These are phyloP conservation scores for Plectus sambesii DNA, from an alignment of 1,140 invertebrate genomes.

Conservation along the genomic window DNA sequence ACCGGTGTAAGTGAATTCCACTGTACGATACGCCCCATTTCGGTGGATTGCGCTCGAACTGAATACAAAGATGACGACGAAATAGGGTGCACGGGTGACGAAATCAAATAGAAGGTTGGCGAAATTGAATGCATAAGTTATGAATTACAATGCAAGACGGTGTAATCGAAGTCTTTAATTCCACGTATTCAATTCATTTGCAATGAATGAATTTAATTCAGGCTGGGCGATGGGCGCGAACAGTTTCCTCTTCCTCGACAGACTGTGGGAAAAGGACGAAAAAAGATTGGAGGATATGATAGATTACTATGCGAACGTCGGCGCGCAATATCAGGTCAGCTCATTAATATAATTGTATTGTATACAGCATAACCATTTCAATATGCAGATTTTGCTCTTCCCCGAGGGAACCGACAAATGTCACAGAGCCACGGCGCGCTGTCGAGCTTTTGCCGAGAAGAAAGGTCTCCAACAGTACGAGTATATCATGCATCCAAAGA, in stretches of 20 bases:
- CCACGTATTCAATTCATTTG: slow-evolving; percentile 1
- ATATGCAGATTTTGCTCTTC: slow-evolving; percentile 60
- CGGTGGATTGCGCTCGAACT: too few species aligned
- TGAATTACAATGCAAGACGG: too few species aligned
- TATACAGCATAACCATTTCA: slow-evolving; percentile 10
- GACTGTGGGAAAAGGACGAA: slow-evolving; percentile 67
- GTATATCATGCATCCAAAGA: slow-evolving; percentile 69
- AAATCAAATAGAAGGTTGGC: too few species aligned
- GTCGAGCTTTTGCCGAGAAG: slow-evolving; percentile 61
- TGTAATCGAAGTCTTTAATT: too few species aligned
- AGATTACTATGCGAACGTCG: slow-evolving; percentile 59
- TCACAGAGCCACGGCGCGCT: slow-evolving; percentile 58
- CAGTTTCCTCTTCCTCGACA: slow-evolving; percentile 67
- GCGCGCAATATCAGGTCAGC: slow-evolving; percentile 50
- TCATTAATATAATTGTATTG: slow-evolving; percentile 1
- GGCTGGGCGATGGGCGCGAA: slow-evolving; percentile 79
- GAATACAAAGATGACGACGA: too few species aligned
- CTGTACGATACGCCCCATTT: too few species aligned
- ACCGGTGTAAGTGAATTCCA: too few species aligned
- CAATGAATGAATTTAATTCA: background rate
- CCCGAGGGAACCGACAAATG: slow-evolving; percentile 78
- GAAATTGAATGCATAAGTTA: too few species aligned
- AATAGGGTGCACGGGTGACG: too few species aligned
- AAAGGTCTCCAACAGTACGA: slow-evolving; percentile 59
- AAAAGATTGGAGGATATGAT: slow-evolving; percentile 57